Evolutionary conservation across 2,797 vertebrate species (phyloP).

Genomic region (Argentina silus): DNA sequence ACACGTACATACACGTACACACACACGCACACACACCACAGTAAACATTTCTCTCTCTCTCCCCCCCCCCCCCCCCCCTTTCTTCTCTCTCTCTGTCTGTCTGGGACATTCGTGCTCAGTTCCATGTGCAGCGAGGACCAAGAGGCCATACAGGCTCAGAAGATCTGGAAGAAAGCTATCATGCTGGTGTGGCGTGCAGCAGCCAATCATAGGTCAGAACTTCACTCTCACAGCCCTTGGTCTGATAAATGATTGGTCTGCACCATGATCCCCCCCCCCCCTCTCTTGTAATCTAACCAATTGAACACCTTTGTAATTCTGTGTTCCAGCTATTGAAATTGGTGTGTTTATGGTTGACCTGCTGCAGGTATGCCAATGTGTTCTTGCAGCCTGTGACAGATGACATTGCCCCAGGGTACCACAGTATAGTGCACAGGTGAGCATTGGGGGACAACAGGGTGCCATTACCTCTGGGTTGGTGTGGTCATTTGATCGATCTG

Average conservation of each 20-base stretch:
- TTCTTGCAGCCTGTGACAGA: conserved; percentile 98
- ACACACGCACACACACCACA: neutral
- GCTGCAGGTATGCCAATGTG: conserved; percentile 92
- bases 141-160: conserved; percentile 90
- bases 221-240: neutral
- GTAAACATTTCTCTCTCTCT: neutral
- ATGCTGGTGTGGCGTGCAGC: conserved; percentile 99
- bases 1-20: conserved; percentile 14
- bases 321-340: conserved; percentile 1
- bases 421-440: conserved; percentile 97
- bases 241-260: neutral
- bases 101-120: neutral
- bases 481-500: too few species aligned
- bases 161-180: conserved; percentile 82
- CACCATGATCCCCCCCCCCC: neutral
- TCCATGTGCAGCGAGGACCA: conserved; percentile 78
- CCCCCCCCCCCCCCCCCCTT: neutral
- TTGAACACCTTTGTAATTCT: too few species aligned
- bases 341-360: conserved; percentile 19
- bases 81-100: conserved; percentile 1
- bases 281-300: neutral
- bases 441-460: neutral
- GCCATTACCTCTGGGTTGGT: neutral
- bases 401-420: conserved; percentile 97
- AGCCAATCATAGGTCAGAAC: conserved; percentile 92